Evolutionary conservation across 1,140 invertebrate genomes (phyloP), one percentile per base, ranked within the genome.

Genomic region (Thaumetopoea pityocampa): DNA sequence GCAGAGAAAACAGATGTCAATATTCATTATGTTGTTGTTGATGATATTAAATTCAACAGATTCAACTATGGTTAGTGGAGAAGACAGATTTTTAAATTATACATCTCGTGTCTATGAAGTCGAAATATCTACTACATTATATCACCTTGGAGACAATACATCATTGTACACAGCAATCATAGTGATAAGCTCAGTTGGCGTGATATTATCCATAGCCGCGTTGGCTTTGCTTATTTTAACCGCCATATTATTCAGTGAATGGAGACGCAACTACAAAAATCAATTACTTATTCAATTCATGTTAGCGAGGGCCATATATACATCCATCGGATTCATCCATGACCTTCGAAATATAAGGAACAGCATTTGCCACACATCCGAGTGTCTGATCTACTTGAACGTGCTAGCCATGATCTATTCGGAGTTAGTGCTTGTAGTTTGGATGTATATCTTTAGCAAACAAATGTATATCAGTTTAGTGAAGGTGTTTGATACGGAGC

Each of bases 401-500:
- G 18, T 44, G 6, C 40, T 67, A 0, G 18, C 50, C 6, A 24
- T 64, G 11, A 43, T 62, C 0, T 79, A 73, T 27, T 67, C 67
- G 1, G 76, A 83, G 43, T 46, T 64, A 35, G 48, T 51, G 2
- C 40, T 79, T 5, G 47, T 77, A 0, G 29, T 37, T 4, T 83
- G 79, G 79, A 83, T 79, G 70, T 73, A 64, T 32, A 36, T 74
- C 3, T 83, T 76, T 26, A 79, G 49, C n/a, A 71, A 62, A 15
- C 59, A 74, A 11, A 77, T 83, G 64, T 70, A 80, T 23, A 47
- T 71, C 6, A 61, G 49, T 36, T 57, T 83, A 19, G 76, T 71
- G 0, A 79, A 57, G 47, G 66, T 80, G n/a, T 71, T 80, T 22
- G 56, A 53, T 45, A 33, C 42, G 1, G 34, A 49, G 3, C 35